phyloP scores from a whole-genome alignment of 2,797 vertebrate species.

The Crenuchus spilurus region DNA sequence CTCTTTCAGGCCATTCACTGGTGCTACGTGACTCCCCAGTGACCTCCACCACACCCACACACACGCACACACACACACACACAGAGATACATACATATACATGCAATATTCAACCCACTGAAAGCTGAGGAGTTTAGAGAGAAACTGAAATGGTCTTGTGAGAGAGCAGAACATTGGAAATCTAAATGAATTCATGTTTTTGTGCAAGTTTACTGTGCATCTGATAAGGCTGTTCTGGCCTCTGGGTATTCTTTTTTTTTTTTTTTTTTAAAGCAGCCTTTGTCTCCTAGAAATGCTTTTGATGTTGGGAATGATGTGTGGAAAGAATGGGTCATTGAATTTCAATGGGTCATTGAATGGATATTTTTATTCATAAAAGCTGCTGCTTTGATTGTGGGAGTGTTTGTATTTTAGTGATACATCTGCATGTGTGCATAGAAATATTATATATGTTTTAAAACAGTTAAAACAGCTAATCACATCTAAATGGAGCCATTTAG shows the following conservation, averaged over 20 bases:
- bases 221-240: conserved; percentile 39
- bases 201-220: conserved; percentile 2
- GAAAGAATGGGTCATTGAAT: conserved; percentile 56
- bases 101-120: not conserved
- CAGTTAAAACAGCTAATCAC: no score
- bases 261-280: conserved; percentile 39
- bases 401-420: conserved; percentile 17
- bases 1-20: conserved; percentile 16
- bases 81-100: not conserved
- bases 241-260: conserved; percentile 26
- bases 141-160: not conserved
- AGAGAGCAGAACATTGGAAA: conserved; percentile 14
- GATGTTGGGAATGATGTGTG: conserved; percentile 43
- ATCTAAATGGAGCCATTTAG: no score
- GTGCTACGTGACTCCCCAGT: conserved; percentile 16
- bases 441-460: not conserved
- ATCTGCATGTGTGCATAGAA: conserved; percentile 28
- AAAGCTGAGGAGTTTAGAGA: conserved; percentile 3
- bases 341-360: not conserved
- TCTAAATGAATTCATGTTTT: conserved; percentile 29
- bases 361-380: not conserved
- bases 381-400: conserved; percentile 43
- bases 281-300: conserved; percentile 39
- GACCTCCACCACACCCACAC: not conserved
- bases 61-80: conserved; percentile 1